A percentile compares a stretch with the other conserved stretches of the same genome.
phyloP scores from a whole-genome alignment of 2,113 vertebrate genomes.

The Ciconia boyciana region DNA sequence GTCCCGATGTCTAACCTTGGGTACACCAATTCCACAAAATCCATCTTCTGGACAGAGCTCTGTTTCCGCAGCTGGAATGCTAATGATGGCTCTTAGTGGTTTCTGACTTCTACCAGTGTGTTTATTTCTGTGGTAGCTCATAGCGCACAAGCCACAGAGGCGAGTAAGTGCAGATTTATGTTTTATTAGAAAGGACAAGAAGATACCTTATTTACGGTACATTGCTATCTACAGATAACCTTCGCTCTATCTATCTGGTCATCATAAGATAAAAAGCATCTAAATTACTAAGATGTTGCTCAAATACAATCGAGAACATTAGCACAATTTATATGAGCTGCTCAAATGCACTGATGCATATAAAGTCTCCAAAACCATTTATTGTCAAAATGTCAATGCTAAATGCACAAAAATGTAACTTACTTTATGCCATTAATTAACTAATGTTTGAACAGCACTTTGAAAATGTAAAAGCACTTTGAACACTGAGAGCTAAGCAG shows the following conservation, averaged over 20 bases:
- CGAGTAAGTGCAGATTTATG: background rate
- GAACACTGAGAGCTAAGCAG: conserved; percentile 32
- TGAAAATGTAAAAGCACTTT: conserved; percentile 46
- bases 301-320: conserved; percentile 42
- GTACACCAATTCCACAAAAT: conserved; percentile 47
- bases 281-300: conserved; percentile 46
- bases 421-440: conserved; percentile 59
- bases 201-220: conserved; percentile 25
- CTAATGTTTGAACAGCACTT: conserved; percentile 48
- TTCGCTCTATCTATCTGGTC: background rate
- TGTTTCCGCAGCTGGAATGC: conserved; percentile 42
- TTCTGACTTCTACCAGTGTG: conserved; percentile 20
- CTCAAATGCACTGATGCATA: conserved; percentile 29
- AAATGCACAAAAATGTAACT: conserved; percentile 58
- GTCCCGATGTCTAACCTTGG: conserved; percentile 35
- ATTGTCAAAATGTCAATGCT: conserved; percentile 46
- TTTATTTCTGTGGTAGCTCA: conserved; percentile 22
- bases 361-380: conserved; percentile 46
- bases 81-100: conserved; percentile 17
- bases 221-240: background rate
- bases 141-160: background rate
- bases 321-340: conserved; percentile 46
- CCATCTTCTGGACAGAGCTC: conserved; percentile 50
- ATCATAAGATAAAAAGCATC: conserved; percentile 13
- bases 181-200: conserved; percentile 35